Conservation (phyloP, 2,113 vertebrate species). For the Elachura formosa region DNA sequence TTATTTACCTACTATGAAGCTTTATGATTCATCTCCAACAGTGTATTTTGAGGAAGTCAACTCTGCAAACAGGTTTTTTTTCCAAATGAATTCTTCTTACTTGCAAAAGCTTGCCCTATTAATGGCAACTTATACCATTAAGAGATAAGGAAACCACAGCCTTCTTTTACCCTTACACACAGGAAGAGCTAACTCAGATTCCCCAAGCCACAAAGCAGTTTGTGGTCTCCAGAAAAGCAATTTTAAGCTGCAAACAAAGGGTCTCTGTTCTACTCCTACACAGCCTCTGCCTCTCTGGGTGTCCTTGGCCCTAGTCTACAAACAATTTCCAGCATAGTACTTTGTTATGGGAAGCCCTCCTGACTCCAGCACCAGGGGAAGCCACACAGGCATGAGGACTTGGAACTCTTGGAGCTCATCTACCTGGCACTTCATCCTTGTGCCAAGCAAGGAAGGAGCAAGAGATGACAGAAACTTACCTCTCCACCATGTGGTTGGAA, state of each 20-base stretch:
- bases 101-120: not conserved
- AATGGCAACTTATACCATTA: not conserved
- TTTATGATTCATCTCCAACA: not conserved
- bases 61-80: not conserved
- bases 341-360: not conserved
- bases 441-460: not conserved
- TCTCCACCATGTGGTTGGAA: not conserved
- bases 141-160: not conserved
- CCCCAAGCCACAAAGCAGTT: not conserved
- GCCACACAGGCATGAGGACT: accelerated
- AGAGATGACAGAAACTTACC: not conserved
- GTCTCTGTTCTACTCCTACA: not conserved
- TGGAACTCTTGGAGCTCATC: not conserved
- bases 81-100: not conserved
- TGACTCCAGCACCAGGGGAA: not conserved
- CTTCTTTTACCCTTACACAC: not conserved
- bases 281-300: not conserved
- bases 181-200: not conserved
- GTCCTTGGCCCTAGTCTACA: not conserved
- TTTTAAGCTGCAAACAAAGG: not conserved
- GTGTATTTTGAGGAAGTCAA: not conserved
- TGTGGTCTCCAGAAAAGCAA: not conserved
- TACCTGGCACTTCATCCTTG: not conserved
- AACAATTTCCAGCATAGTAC: not conserved
- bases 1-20: not conserved